A percentile compares a stretch with the other conserved stretches of the same genome.
phyloP scores from a whole-genome alignment of 2,888 invertebrate species.

The Stictocephala bisonia region DNA sequence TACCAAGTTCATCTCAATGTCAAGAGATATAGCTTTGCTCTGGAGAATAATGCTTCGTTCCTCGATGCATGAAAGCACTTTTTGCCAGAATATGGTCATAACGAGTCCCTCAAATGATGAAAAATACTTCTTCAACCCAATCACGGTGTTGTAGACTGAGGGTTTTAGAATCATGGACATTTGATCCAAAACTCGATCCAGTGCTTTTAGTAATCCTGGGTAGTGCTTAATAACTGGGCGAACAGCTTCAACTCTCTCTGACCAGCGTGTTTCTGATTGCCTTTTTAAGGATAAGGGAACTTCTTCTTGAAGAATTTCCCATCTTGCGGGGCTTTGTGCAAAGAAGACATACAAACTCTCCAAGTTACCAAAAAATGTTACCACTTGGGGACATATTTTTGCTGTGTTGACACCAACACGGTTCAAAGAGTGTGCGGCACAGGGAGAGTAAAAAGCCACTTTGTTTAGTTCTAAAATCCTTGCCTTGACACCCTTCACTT shows the following conservation, averaged over 20 bases:
- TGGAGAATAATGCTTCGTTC: conserved; percentile 35
- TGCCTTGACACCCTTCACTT: conserved; percentile 33
- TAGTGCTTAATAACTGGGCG: conserved; percentile 28
- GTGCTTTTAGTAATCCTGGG: conserved; percentile 37
- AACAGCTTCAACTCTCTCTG: conserved; percentile 24
- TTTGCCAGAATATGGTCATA: conserved; percentile 35
- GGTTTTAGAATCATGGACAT: conserved; percentile 2
- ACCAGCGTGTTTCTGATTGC: conserved; percentile 39
- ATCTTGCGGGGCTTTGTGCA: conserved; percentile 19
- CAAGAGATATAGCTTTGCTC: conserved; percentile 30
- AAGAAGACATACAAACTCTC: conserved; percentile 37
- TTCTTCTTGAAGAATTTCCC: conserved; percentile 41
- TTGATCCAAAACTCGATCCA: conserved; percentile 19
- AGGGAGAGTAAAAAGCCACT: conserved; percentile 35
- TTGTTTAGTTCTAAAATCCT: conserved; percentile 38
- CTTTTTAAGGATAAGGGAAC: conserved; percentile 38
- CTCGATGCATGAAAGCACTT: conserved; percentile 23
- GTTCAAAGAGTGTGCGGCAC: conserved; percentile 37
- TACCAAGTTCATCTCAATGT: conserved; percentile 23
- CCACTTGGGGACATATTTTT: conserved; percentile 30
- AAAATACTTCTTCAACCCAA: conserved; percentile 32
- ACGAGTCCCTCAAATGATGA: conserved; percentile 39
- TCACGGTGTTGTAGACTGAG: background rate
- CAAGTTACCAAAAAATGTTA: conserved; percentile 36
- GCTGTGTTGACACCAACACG: conserved; percentile 33